Conservation (phyloP, 92 coral and sea anemone genomes). For the Parazoanthus atlanticus region DNA sequence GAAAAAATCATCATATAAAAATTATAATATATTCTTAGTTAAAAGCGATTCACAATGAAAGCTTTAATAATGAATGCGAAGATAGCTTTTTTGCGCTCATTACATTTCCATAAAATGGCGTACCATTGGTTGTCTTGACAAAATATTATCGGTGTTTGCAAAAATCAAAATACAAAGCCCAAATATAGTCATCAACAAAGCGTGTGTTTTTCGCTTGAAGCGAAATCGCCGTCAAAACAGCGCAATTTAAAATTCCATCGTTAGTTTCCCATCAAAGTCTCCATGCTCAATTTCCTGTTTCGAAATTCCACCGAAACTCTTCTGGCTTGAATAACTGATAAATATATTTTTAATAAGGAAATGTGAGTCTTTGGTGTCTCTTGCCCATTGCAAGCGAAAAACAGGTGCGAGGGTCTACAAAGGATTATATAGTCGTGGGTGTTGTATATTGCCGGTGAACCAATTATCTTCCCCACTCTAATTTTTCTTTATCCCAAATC, state of each 20-base stretch:
- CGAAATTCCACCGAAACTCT: background rate
- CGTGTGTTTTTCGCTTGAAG: slow-evolving; percentile 5
- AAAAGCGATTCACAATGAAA: background rate
- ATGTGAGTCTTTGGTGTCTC: background rate
- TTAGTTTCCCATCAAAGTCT: background rate
- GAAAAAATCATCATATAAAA: background rate
- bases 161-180: slow-evolving; percentile 13
- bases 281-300: slow-evolving; percentile 10
- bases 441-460: slow-evolving; percentile 7
- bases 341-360: background rate
- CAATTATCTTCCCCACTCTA: slow-evolving; percentile 25
- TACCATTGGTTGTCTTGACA: slow-evolving; percentile 21
- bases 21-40: background rate
- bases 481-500: background rate
- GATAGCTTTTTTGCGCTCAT: background rate
- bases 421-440: background rate
- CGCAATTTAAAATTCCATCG: background rate
- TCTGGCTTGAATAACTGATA: background rate
- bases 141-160: slow-evolving; percentile 10
- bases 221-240: background rate
- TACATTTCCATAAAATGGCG: slow-evolving; percentile 11
- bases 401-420: background rate
- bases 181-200: background rate
- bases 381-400: background rate
- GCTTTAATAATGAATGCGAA: background rate